Evolutionary conservation across 2,797 vertebrate genomes (phyloP).

Genomic region (Etheostoma nigrum): DNA sequence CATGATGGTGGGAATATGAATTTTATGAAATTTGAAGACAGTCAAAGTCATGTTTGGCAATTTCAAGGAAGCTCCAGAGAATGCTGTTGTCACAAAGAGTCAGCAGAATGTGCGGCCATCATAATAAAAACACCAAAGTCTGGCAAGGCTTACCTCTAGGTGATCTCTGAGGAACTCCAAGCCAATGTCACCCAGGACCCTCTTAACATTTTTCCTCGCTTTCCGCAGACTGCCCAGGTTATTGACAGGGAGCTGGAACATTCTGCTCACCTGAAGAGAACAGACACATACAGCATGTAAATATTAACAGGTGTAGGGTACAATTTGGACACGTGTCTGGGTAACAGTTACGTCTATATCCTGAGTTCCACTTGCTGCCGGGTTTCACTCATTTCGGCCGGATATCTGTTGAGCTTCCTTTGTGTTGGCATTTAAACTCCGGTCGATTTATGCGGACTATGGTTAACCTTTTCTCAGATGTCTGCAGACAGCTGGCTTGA

Average conservation of each 20-base stretch:
- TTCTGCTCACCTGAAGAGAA: slow-evolving; percentile 89
- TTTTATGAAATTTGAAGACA: not conserved
- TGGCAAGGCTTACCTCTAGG: slow-evolving; percentile 88
- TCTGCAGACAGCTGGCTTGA: no score
- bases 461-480: no score
- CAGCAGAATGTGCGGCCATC: not conserved
- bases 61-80: not conserved
- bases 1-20: not conserved
- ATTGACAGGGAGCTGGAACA: slow-evolving; percentile 99
- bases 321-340: slow-evolving; percentile 16
- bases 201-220: slow-evolving; percentile 99
- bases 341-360: not conserved
- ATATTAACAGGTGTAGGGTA: slow-evolving; percentile 22
- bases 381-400: no score
- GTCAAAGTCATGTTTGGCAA: not conserved
- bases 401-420: no score
- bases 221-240: slow-evolving; percentile 99
- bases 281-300: slow-evolving; percentile 23
- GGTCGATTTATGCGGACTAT: no score
- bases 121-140: not conserved
- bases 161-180: slow-evolving; percentile 99
- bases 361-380: no score
- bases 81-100: not conserved
- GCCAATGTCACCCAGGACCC: slow-evolving; percentile 98
- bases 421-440: no score